Conservation (phyloP, 2,797 vertebrate genomes). For the Chanos chanos region DNA sequence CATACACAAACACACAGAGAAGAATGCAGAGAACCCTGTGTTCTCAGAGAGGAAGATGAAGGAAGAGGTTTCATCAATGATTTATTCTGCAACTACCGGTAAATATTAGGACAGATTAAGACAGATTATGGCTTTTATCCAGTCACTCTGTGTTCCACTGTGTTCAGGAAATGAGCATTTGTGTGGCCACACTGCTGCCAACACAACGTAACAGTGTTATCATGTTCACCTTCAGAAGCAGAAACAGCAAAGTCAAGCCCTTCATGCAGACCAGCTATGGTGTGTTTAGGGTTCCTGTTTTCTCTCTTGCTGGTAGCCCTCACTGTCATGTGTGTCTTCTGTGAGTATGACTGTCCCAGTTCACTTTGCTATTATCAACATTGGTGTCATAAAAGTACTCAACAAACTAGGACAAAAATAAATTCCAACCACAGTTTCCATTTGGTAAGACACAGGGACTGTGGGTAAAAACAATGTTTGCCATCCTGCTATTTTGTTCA, state of each 20-base stretch:
- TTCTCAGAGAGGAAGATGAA: conserved; percentile 45
- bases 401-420: not conserved
- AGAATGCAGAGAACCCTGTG: conserved; percentile 26
- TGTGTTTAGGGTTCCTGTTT: conserved; percentile 45
- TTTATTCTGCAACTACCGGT: conserved; percentile 8
- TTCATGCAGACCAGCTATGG: not conserved
- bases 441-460: too few relatives aligned
- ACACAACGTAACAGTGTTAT: not conserved
- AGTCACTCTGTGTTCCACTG: too few relatives aligned
- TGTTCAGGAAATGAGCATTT: too few relatives aligned
- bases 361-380: not conserved
- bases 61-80: not conserved
- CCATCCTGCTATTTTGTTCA: too few relatives aligned
- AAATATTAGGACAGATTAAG: too few relatives aligned
- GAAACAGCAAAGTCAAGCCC: not conserved
- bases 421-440: too few relatives aligned
- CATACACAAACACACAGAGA: not conserved
- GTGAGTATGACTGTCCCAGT: conserved; percentile 47
- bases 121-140: too few relatives aligned
- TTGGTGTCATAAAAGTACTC: too few relatives aligned
- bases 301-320: conserved; percentile 40
- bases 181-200: not conserved
- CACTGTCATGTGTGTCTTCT: conserved; percentile 26
- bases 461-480: too few relatives aligned
- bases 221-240: conserved; percentile 2